Base-by-base conservation (phyloP, 2,113 vertebrate species). In the Lutjanus erythropterus region DNA sequence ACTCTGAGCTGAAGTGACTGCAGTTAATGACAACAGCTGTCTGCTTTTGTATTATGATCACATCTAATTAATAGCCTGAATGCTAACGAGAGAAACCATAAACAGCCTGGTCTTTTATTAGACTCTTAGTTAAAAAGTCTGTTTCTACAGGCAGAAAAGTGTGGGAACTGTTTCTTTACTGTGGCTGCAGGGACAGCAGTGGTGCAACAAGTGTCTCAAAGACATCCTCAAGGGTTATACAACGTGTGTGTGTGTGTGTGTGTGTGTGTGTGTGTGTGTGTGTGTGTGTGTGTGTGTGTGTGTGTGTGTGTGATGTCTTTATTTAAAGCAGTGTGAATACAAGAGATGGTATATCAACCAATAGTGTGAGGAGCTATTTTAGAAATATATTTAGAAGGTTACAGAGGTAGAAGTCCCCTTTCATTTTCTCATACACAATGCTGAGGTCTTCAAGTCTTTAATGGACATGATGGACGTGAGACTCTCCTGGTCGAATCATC, bases 1-100 rank as follows among this genome's bases (percentile, higher is more conserved):
- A 3, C 1, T 21, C 49, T 29, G 3, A 46, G 52, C 31, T 27
- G 55, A 56, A 39, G 47, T 35, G 23, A 25, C 67, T 73, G 66
- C 6, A 46, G 41, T 16, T 80, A 10, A 66, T 35, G 25, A 27
- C 41, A 69, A 0, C 86, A 78, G 73, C 73, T 56, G 72, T 73
- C 47, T 55, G 46, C 50, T 62, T 71, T 9, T 52, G 21, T 5
- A 0, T 47, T 25, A 33, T 15, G 19, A 35, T 46, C 27, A 41
- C 0, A 0, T 71, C 29, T 19, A 14, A 42, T 55, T 15, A 72
- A 31, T 3, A 37, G 7, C 6, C 27, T 41, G 14, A 47, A 55
- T 44, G 64, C 31, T 0, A 1, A 14, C 21, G 41, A 58, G 0
- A 37, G 41, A 42, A 12, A 18, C 39, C 58, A 53, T 4, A 66